Conservation (phyloP, 1,140 invertebrate genomes). For the Penaeus chinensis region DNA sequence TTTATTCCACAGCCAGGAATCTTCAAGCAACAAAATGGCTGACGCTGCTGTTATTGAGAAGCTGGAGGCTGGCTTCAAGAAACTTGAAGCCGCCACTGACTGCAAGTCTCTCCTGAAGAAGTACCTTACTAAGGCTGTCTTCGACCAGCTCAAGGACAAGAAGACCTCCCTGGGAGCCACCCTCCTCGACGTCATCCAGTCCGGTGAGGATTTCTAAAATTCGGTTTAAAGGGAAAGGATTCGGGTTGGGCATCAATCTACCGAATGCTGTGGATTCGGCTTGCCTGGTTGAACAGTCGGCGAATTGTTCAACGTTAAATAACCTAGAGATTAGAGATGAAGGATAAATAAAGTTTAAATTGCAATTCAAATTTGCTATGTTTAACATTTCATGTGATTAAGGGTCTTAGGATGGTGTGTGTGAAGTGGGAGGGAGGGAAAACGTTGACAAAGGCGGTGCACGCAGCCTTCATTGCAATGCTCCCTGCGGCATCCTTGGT, state of each 20-base stretch:
- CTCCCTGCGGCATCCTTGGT: too few relatives aligned
- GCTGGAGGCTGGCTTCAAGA: constrained; percentile 89
- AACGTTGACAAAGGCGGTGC: neutral
- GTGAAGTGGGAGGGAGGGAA: too few relatives aligned
- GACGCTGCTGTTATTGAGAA: constrained; percentile 81
- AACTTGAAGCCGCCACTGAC: constrained; percentile 82
- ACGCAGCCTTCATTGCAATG: constrained; percentile 8
- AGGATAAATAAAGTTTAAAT: too few relatives aligned
- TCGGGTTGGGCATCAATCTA: too few relatives aligned
- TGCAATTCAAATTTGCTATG: too few relatives aligned
- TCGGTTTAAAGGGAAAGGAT: neutral
- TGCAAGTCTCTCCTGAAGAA: constrained; percentile 97
- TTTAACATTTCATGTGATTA: too few relatives aligned
- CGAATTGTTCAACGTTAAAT: too few relatives aligned
- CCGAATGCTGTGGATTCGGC: too few relatives aligned
- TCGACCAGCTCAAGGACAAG: constrained; percentile 89
- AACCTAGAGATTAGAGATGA: too few relatives aligned
- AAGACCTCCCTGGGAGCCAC: constrained; percentile 91
- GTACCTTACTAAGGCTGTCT: constrained; percentile 88
- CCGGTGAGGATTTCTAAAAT: constrained; percentile 71
- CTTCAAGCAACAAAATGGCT: constrained; percentile 57
- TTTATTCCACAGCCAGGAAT: constrained; percentile 42
- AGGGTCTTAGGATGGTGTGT: too few relatives aligned
- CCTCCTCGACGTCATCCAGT: constrained; percentile 91
- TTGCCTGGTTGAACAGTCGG: too few relatives aligned